Evolutionary conservation across 2,113 vertebrate species (phyloP).

Genomic region (Phyllostomus hastatus): DNA sequence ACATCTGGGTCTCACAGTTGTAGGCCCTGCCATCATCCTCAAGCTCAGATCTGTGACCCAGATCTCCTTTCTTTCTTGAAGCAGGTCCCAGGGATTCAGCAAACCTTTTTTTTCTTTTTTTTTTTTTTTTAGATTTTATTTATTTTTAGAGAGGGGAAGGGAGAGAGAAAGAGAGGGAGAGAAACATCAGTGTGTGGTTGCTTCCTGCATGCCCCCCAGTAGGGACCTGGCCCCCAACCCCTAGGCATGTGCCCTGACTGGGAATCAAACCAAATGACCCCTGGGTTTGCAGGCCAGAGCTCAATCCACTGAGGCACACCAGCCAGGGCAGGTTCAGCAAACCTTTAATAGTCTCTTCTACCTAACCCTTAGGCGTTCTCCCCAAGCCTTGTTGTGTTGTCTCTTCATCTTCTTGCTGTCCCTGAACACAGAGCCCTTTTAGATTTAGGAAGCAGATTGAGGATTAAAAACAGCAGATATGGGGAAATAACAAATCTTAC

Average conservation of each 20-base stretch:
- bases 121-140: too few species aligned
- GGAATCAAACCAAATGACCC: too few species aligned
- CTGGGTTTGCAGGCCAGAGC: too few species aligned
- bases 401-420: not conserved
- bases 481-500: constrained; percentile 22
- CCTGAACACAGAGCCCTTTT: not conserved
- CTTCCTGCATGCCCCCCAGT: too few species aligned
- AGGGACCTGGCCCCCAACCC: too few species aligned
- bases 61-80: constrained; percentile 12
- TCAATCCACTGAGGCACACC: too few species aligned
- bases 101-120: not conserved
- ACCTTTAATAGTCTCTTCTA: not conserved
- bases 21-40: not conserved
- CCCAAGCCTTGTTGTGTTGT: not conserved
- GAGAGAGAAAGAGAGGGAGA: too few species aligned
- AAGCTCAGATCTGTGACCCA: not conserved
- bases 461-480: constrained; percentile 1
- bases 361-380: not conserved
- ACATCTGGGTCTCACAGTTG: not conserved
- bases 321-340: not conserved
- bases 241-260: too few species aligned
- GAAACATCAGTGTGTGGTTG: too few species aligned
- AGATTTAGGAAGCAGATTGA: constrained; percentile 6
- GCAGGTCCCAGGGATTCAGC: not conserved
- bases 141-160: too few species aligned